Percentiles rank a stretch among this genome's conserved stretches.
Conservation (phyloP, 2,888 invertebrate species). For the Pecten maximus region DNA sequence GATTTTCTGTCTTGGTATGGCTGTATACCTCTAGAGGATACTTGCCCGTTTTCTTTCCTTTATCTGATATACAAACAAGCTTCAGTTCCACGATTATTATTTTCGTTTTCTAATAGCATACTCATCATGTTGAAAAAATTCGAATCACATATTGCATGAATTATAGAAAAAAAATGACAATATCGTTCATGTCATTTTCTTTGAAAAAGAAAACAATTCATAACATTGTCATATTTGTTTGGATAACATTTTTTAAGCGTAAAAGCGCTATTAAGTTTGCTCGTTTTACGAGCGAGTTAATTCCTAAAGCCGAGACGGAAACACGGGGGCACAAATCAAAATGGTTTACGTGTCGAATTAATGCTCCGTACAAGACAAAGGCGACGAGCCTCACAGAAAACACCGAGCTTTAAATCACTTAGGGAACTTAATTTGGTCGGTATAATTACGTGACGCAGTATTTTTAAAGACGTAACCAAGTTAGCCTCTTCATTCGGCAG, state of each 20-base stretch:
- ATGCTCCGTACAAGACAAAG: constrained; percentile 15
- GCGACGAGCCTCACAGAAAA: neutral
- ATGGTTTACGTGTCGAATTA: neutral
- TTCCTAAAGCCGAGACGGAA: neutral
- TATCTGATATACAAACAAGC: too few species aligned
- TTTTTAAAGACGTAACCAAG: constrained; percentile 30
- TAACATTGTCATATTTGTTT: neutral
- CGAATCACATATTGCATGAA: neutral
- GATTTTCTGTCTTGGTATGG: too few species aligned
- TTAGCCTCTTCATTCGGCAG: constrained; percentile 13
- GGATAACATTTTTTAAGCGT: neutral
- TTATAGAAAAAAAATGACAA: neutral
- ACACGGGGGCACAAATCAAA: neutral
- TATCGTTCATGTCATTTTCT: neutral
- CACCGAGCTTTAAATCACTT: constrained; percentile 15
- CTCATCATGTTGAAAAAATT: neutral
- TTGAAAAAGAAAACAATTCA: neutral
- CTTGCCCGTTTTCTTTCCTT: too few species aligned
- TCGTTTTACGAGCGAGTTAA: neutral
- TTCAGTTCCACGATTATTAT: too few species aligned
- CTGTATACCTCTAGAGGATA: too few species aligned
- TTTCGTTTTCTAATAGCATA: too few species aligned
- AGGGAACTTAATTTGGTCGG: constrained; percentile 28
- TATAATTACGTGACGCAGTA: constrained; percentile 28
- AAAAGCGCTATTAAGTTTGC: neutral